Base-by-base conservation (phyloP, 1,140 invertebrate genomes). In the Pachypeltis micranthus region DNA sequence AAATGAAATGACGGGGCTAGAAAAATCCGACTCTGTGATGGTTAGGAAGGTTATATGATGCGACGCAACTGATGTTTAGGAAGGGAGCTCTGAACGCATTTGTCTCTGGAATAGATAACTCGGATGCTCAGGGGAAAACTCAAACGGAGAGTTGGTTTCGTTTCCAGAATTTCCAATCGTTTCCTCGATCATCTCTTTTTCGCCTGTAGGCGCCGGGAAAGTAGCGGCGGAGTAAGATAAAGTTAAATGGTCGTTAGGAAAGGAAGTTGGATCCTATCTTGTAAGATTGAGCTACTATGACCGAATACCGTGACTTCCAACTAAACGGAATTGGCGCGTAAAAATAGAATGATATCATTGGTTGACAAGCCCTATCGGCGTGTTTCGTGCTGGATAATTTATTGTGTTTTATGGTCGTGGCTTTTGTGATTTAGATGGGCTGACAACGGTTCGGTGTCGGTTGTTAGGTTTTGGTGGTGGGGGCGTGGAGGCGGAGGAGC, bases 301-400 rank as follows among this genome's bases (percentile, higher is more conserved):
- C 47, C 47, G 47, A 51, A 51, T 51, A 51, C 47, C 47, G 47
- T 51, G 47, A 51, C 47, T 51, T 21, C 47, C 47, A 51, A 14
- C 47, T 51, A 51, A 51, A 51, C 47, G 47, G 47, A 59, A 59
- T 59, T 31, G 57, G 57, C 26, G 31, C 29, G 29, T 59, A 59
- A 59, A 59, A 59, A 59, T 59, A 59, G 57, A 57, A 59, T 27
- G 29, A 59, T 59, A 31, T 59, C 57, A 59, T 59, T 59, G 26
- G 57, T 59, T 59, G 57, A 59, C 55, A 28, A 57, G 55, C 55
- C 14, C 26, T 59, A 31, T 31, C 29, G 57, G 29, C 31, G 39
- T 26, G 44, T 44, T 62, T 51, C 60, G 60, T 62, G 60, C 44
- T 39, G 60, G 60, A 51, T 62, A 62, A 62, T 62, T 62, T 62